These are phyloP conservation scores for Sycobia sp. DNA, from an alignment of 1,140 invertebrate species.

Conservation along the genomic window DNA sequence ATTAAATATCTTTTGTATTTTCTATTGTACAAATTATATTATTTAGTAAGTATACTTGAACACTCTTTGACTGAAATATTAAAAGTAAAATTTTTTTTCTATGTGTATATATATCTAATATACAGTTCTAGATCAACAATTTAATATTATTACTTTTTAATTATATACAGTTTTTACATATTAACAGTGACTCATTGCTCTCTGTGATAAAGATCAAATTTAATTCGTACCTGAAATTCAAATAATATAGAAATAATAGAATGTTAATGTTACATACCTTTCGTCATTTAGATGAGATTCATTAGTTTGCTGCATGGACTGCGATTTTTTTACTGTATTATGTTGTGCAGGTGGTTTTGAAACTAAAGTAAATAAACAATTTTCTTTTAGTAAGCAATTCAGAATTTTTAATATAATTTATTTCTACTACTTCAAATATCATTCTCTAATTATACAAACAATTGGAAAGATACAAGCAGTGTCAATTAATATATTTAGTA, in stretches of 20 bases:
- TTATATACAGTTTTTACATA: too few relatives aligned
- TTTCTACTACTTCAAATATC: slow-evolving; percentile 9
- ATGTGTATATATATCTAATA: too few relatives aligned
- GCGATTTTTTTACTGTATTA: slow-evolving; percentile 59
- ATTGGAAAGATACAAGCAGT: background rate
- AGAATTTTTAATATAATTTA: background rate
- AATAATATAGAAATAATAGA: too few relatives aligned
- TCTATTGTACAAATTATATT: background rate
- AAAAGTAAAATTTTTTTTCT: too few relatives aligned
- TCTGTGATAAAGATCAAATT: too few relatives aligned
- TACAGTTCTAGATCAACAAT: too few relatives aligned
- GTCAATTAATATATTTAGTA: too few relatives aligned
- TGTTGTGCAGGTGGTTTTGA: slow-evolving; percentile 52
- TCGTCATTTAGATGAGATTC: slow-evolving; percentile 56
- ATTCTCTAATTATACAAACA: slow-evolving; percentile 15
- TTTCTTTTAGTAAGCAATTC: background rate
- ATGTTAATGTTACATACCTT: slow-evolving; percentile 52
- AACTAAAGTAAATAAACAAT: slow-evolving; percentile 56
- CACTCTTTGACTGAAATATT: too few relatives aligned
- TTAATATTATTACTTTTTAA: too few relatives aligned
- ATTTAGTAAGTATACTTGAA: too few relatives aligned
- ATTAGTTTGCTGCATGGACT: slow-evolving; percentile 59
- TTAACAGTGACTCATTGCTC: too few relatives aligned
- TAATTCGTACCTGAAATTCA: too few relatives aligned
- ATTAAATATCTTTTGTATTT: background rate